Percentiles rank a stretch among this genome's conserved stretches.
These are phyloP conservation scores for Syngnathoides biaculeatus DNA, from an alignment of 2,113 vertebrate species.

Conservation along the genomic window DNA sequence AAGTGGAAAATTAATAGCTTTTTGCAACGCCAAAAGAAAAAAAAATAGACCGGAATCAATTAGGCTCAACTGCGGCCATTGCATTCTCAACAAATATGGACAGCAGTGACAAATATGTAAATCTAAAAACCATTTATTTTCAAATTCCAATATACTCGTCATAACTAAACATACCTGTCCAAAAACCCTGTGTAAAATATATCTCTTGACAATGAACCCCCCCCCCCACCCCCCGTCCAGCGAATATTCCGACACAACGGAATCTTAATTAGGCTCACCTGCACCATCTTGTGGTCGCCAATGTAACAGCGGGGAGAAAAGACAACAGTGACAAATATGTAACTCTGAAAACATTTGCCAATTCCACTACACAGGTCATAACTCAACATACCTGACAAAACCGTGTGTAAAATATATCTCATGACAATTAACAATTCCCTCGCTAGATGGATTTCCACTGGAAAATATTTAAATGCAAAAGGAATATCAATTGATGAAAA, in stretches of 20 bases:
- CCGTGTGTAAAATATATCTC: conserved; percentile 14
- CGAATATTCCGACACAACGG: background rate
- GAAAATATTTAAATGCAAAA: conserved; percentile 3
- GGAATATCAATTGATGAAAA: conserved; percentile 30
- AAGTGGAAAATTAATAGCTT: background rate
- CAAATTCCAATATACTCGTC: conserved; percentile 49
- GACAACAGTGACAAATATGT: background rate
- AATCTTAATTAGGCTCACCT: background rate
- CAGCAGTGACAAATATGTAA: background rate
- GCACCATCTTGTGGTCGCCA: background rate
- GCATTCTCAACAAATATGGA: background rate
- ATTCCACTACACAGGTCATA: conserved; percentile 46
- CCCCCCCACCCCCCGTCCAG: too few species aligned
- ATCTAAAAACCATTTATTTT: conserved; percentile 33
- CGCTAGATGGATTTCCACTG: background rate
- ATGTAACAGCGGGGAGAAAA: background rate
- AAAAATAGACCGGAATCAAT: background rate
- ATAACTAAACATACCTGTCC: conserved; percentile 20
- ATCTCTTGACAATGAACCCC: background rate
- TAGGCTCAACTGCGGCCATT: background rate
- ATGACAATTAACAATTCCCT: background rate
- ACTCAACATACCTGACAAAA: conserved; percentile 18
- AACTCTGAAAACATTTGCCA: conserved; percentile 37
- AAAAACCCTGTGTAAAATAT: conserved; percentile 19
- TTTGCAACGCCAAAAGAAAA: background rate